Percentiles rank a stretch among this genome's conserved stretches.
Evolutionary conservation across 1,140 invertebrate species (phyloP).

Genomic region (Zaprionus inermis): DNA sequence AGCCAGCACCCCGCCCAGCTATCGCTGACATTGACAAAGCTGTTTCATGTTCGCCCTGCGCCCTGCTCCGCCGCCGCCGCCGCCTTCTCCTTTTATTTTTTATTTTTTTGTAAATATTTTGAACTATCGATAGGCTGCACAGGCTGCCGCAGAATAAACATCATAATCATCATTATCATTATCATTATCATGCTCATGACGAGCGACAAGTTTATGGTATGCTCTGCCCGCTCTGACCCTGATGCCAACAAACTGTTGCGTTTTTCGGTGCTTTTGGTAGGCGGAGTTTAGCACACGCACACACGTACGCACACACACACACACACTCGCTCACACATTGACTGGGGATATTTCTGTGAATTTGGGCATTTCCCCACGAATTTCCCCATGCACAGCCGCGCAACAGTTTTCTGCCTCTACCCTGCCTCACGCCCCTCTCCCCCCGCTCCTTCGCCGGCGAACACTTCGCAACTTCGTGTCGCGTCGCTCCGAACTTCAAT

Average conservation of each 20-base stretch:
- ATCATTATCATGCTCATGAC: slow-evolving; percentile 1
- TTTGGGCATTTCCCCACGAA: slow-evolving; percentile 15
- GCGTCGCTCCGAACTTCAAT: slow-evolving; percentile 1
- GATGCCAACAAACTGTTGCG: slow-evolving; percentile 78
- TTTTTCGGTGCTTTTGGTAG: slow-evolving; percentile 33
- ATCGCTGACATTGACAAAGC: slow-evolving; percentile 72
- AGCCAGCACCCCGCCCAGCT: slow-evolving; percentile 8
- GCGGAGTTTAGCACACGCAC: slow-evolving; percentile 41
- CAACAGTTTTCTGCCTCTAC: slow-evolving; percentile 41
- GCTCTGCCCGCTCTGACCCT: slow-evolving; percentile 55
- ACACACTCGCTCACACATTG: slow-evolving; percentile 17
- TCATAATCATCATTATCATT: neutral
- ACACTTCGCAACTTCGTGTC: slow-evolving; percentile 1
- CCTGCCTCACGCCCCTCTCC: too few relatives aligned
- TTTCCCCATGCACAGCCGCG: slow-evolving; percentile 21
- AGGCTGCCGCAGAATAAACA: neutral
- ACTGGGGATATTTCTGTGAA: slow-evolving; percentile 23
- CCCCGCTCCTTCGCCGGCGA: neutral
- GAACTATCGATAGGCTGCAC: slow-evolving; percentile 68
- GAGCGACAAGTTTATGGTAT: slow-evolving; percentile 14
- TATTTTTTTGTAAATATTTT: slow-evolving; percentile 67
- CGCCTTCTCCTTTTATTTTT: neutral
- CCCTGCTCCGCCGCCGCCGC: neutral
- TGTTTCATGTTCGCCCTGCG: slow-evolving; percentile 36
- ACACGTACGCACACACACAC: neutral